phyloP scores from a whole-genome alignment of 30 jellyfish, hydroid and myxozoan species.

The Calvadosia cruxmelitensis region DNA sequence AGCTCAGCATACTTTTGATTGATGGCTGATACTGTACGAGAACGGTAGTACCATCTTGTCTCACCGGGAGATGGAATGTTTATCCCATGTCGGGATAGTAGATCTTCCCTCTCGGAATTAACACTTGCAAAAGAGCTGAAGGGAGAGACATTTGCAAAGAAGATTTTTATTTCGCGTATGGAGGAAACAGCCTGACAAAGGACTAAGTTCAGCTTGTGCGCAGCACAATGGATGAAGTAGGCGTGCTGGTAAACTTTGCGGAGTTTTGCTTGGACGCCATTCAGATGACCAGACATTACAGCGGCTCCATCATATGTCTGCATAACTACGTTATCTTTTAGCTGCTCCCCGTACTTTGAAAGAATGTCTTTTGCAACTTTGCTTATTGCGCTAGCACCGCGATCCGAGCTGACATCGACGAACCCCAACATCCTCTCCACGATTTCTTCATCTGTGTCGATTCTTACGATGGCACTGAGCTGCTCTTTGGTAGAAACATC shows the following conservation, averaged over 20 bases:
- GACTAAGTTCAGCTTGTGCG: conserved; percentile 15
- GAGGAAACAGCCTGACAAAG: conserved; percentile 33
- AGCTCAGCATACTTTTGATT: conserved; percentile 5
- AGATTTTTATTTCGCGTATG: conserved; percentile 15
- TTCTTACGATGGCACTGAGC: conserved; percentile 8
- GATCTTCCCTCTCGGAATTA: conserved; percentile 13
- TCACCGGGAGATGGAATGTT: conserved; percentile 48
- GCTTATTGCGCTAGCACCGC: conserved; percentile 18
- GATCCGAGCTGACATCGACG: conserved; percentile 17
- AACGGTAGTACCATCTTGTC: conserved; percentile 37
- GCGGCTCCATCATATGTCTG: conserved; percentile 41
- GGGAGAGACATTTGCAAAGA: conserved; percentile 37
- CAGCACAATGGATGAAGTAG: background rate
- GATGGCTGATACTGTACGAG: conserved; percentile 16
- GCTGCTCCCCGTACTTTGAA: background rate
- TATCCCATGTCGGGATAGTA: conserved; percentile 31
- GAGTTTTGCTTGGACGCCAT: conserved; percentile 2
- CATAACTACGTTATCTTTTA: conserved; percentile 5
- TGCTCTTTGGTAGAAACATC: conserved; percentile 19
- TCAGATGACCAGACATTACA: conserved; percentile 26
- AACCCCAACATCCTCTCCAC: conserved; percentile 14
- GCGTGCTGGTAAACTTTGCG: background rate
- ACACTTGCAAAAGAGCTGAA: conserved; percentile 23
- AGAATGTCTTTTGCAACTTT: conserved; percentile 5
- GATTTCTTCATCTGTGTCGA: conserved; percentile 6